These are phyloP conservation scores for Suillia variegata DNA, from an alignment of 2,888 invertebrate genomes.

Conservation along the genomic window DNA sequence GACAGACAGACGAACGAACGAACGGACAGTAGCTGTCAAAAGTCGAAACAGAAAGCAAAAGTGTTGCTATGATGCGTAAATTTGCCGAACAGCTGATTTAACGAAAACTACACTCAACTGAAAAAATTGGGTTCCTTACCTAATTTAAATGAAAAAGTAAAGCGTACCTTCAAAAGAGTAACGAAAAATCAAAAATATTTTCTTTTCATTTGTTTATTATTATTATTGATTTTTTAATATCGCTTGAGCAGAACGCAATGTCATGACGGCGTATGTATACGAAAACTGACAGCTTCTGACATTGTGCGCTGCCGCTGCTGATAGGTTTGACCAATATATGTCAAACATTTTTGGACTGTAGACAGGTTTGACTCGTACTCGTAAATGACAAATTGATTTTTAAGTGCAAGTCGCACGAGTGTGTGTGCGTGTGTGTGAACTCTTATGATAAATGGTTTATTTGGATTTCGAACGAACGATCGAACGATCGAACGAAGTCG, in stretches of 20 bases:
- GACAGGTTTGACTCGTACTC: slow-evolving; percentile 10
- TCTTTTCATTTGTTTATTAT: too few relatives aligned
- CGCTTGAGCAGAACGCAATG: too few relatives aligned
- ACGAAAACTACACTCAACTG: too few relatives aligned
- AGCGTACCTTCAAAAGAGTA: too few relatives aligned
- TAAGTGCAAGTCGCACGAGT: slow-evolving; percentile 18
- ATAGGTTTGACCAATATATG: slow-evolving; percentile 37
- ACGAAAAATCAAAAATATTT: too few relatives aligned
- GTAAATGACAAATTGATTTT: slow-evolving; percentile 28
- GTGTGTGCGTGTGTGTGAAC: slow-evolving; percentile 8
- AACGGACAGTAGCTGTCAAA: background rate
- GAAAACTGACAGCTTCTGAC: slow-evolving; percentile 32
- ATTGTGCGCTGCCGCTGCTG: slow-evolving; percentile 35
- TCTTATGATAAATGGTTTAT: slow-evolving; percentile 26
- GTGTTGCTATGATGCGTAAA: background rate
- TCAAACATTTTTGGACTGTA: slow-evolving; percentile 24
- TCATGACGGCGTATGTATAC: slow-evolving; percentile 29
- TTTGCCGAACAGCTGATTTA: slow-evolving; percentile 24
- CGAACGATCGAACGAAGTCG: background rate
- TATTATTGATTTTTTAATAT: too few relatives aligned
- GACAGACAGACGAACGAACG: background rate
- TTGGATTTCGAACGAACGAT: too few relatives aligned
- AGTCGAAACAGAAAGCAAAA: slow-evolving; percentile 2
- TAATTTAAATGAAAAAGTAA: too few relatives aligned
- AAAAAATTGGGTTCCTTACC: too few relatives aligned